These are phyloP conservation scores for Anoplolepis gracilipes DNA, from an alignment of 1,140 invertebrate species.

Conservation along the genomic window DNA sequence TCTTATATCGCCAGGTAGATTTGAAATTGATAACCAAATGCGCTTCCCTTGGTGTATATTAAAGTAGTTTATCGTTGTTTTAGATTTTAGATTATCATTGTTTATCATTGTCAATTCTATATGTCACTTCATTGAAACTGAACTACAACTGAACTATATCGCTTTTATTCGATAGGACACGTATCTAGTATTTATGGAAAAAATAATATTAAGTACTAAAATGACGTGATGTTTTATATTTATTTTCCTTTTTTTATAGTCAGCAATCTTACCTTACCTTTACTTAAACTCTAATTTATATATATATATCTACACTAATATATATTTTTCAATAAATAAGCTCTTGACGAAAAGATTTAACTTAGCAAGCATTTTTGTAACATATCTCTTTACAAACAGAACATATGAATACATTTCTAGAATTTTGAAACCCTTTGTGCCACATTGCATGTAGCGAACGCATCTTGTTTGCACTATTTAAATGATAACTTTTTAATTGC, in stretches of 20 bases:
- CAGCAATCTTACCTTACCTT: constrained; percentile 4
- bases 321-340: neutral
- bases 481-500: neutral
- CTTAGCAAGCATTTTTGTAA: constrained; percentile 21
- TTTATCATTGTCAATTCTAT: constrained; percentile 62
- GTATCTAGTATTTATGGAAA: neutral
- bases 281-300: neutral
- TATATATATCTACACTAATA: neutral
- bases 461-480: constrained; percentile 27
- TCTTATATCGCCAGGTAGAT: neutral
- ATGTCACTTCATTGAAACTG: neutral
- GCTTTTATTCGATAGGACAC: neutral
- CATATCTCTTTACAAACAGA: constrained; percentile 26
- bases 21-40: constrained; percentile 60
- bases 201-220: neutral
- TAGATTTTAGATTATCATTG: constrained; percentile 59
- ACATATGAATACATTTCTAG: constrained; percentile 53
- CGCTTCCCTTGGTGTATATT: constrained; percentile 57
- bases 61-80: constrained; percentile 61
- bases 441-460: constrained; percentile 32
- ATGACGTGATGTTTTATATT: neutral
- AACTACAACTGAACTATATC: neutral
- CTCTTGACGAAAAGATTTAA: neutral
- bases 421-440: constrained; percentile 71
- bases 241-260: neutral